A percentile compares a stretch with the other conserved stretches of the same genome.
These are phyloP conservation scores for Spheniscus humboldti DNA, from an alignment of 2,797 vertebrate species.

Conservation along the genomic window DNA sequence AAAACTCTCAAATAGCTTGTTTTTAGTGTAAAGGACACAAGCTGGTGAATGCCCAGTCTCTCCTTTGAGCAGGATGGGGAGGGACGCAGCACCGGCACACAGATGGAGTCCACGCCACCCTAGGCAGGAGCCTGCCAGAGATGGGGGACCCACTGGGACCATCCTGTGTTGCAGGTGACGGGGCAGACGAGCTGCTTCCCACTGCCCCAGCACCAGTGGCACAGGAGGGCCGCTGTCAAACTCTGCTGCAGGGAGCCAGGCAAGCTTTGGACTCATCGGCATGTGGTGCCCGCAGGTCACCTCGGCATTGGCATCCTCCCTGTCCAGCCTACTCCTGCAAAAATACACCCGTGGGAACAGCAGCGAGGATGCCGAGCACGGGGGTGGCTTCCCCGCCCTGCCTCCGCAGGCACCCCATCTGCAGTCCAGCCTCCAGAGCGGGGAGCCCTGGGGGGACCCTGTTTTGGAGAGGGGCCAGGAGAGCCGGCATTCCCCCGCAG, in stretches of 20 bases:
- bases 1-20: not conserved
- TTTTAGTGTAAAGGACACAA: not conserved
- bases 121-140: not conserved
- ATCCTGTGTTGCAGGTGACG: fast-evolving
- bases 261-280: not conserved
- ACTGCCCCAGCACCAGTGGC: not conserved
- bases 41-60: not conserved
- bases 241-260: not conserved
- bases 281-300: not conserved
- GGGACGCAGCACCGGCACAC: fast-evolving
- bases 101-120: not conserved
- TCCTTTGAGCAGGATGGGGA: fast-evolving
- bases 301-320: not conserved
- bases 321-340: not conserved
- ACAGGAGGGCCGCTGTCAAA: not conserved
- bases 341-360: not conserved
- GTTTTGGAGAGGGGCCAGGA: not conserved
- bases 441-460: not conserved
- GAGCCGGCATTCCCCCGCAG: not conserved
- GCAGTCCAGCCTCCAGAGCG: fast-evolving
- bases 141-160: not conserved
- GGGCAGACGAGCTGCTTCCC: not conserved
- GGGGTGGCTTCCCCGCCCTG: not conserved
- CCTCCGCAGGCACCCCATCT: fast-evolving
- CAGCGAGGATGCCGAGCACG: not conserved